A percentile compares a stretch with the other conserved stretches of the same genome.
Conservation (phyloP, 2,888 invertebrate species). For the Tetragonisca angustula region DNA sequence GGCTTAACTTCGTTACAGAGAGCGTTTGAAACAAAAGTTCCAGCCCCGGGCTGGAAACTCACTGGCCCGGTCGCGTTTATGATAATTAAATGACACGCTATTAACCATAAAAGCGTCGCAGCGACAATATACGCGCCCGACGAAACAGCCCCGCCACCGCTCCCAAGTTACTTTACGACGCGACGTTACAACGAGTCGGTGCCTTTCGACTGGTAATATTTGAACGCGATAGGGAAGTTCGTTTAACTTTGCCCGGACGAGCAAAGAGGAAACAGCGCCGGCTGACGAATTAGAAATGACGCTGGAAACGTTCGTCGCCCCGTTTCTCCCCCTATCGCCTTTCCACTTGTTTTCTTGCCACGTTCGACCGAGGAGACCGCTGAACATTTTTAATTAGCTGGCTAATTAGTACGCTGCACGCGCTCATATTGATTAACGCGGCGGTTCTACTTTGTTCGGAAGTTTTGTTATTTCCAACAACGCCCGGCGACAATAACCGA, state of each 20-base stretch:
- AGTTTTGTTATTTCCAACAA: neutral
- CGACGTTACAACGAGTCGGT: slow-evolving; percentile 24
- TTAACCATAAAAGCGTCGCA: slow-evolving; percentile 45
- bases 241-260: slow-evolving; percentile 23
- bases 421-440: neutral
- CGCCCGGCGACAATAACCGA: neutral
- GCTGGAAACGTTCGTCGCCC: neutral
- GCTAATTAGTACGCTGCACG: neutral
- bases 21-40: slow-evolving; percentile 42
- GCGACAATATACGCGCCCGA: slow-evolving; percentile 30
- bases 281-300: neutral
- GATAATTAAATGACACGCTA: slow-evolving; percentile 54
- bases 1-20: slow-evolving; percentile 26
- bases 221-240: slow-evolving; percentile 38
- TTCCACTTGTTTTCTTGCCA: neutral
- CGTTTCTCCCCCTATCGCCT: too few relatives aligned
- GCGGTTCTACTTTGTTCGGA: neutral
- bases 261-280: neutral
- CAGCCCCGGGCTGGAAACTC: neutral
- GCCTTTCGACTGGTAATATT: slow-evolving; percentile 30
- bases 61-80: slow-evolving; percentile 27
- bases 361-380: neutral
- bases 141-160: neutral
- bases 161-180: slow-evolving; percentile 37
- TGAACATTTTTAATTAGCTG: slow-evolving; percentile 6